Percentiles rank a stretch among this genome's conserved stretches.
Conservation (phyloP, 2,113 vertebrate species). For the Neolamprologus sp. region DNA sequence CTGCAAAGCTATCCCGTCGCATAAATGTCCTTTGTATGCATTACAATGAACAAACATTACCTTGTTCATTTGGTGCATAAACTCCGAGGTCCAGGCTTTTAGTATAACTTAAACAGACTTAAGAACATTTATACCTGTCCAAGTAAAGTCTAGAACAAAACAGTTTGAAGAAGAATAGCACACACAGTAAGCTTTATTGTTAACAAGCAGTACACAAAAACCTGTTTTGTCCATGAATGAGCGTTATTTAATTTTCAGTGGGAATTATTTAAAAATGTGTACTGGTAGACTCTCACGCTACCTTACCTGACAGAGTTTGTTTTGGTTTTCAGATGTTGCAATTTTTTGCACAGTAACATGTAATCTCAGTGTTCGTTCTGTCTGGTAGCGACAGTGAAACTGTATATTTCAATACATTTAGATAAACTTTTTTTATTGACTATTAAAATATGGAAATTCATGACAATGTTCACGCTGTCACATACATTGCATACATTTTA, state of each 20-base stretch:
- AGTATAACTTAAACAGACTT: background rate
- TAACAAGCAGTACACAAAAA: background rate
- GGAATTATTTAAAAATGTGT: background rate
- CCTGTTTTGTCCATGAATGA: background rate
- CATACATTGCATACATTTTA: background rate
- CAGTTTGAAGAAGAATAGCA: background rate
- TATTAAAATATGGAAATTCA: background rate
- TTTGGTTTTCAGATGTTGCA: background rate
- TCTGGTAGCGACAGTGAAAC: background rate
- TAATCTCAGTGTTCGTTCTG: background rate
- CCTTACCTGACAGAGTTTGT: background rate
- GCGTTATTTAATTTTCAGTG: background rate
- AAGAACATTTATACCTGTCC: background rate
- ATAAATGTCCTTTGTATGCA: background rate
- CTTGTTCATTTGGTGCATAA: background rate
- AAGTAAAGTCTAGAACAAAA: background rate
- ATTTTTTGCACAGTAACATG: background rate
- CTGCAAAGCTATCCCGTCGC: background rate
- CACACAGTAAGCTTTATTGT: background rate
- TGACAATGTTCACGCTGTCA: background rate
- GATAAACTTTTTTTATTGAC: background rate
- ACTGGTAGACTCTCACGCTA: background rate
- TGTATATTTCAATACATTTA: background rate
- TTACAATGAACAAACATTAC: background rate
- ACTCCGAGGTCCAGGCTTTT: background rate